phyloP scores from a whole-genome alignment of 2,797 vertebrate genomes.

The Phrynocephalus forsythii region DNA sequence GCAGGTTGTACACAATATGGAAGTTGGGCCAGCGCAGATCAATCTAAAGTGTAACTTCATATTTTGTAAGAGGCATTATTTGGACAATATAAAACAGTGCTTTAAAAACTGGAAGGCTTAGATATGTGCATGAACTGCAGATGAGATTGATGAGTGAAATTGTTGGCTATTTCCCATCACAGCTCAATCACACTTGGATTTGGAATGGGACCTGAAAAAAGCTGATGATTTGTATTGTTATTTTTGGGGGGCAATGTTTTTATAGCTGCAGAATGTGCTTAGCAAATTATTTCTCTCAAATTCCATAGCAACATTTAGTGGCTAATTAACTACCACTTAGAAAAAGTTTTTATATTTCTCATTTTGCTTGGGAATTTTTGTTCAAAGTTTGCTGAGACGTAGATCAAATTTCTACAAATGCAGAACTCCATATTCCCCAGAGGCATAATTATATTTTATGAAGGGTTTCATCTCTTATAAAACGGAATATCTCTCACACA shows the following conservation, averaged over 20 bases:
- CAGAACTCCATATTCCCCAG: slow-evolving; percentile 9
- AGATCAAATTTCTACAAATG: slow-evolving; percentile 43
- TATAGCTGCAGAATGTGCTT: slow-evolving; percentile 41
- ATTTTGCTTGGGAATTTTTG: slow-evolving; percentile 17
- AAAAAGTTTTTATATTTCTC: slow-evolving; percentile 41
- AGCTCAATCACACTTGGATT: slow-evolving; percentile 37
- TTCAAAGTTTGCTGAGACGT: slow-evolving; percentile 19
- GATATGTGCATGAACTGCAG: slow-evolving; percentile 24
- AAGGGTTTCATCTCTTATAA: slow-evolving; percentile 14
- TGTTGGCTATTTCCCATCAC: slow-evolving; percentile 32
- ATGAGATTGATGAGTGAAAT: not conserved
- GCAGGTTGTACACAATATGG: slow-evolving; percentile 18
- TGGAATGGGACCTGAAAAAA: slow-evolving; percentile 30
- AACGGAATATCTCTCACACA: slow-evolving; percentile 21
- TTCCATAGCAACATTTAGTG: slow-evolving; percentile 41
- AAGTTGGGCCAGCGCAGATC: slow-evolving; percentile 15
- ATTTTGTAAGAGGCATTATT: not conserved
- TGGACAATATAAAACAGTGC: slow-evolving; percentile 20
- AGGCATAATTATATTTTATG: slow-evolving; percentile 35
- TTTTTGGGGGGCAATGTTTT: slow-evolving; percentile 21
- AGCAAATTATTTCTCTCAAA: slow-evolving; percentile 57
- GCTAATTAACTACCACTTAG: slow-evolving; percentile 46
- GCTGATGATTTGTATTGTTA: slow-evolving; percentile 10
- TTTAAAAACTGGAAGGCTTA: slow-evolving; percentile 25
- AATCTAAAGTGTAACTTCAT: not conserved